A percentile compares a stretch with the other conserved stretches of the same genome.
Conservation (phyloP, 2,113 vertebrate genomes). For the Catharus minimus region DNA sequence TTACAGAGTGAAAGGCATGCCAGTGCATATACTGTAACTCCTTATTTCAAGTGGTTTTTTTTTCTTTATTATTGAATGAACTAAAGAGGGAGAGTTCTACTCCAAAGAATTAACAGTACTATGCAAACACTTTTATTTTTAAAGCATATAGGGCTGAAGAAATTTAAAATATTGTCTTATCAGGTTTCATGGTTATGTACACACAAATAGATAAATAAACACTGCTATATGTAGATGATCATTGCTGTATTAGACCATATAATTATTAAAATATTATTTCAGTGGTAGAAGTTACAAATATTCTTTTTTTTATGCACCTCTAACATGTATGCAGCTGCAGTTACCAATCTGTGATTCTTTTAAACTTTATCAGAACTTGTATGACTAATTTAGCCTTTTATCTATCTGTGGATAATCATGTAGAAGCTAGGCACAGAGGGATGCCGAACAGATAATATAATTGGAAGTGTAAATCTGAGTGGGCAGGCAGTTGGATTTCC, state of each 20-base stretch:
- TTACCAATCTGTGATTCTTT: neutral
- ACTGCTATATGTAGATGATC: neutral
- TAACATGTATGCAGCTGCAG: neutral
- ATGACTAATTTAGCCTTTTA: constrained; percentile 48
- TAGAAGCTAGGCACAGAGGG: constrained; percentile 10
- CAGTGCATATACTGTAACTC: neutral
- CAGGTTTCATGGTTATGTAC: neutral
- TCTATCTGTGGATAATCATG: constrained; percentile 23
- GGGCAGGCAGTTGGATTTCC: constrained; percentile 47
- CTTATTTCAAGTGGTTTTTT: neutral
- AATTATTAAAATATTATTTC: neutral
- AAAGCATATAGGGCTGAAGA: neutral
- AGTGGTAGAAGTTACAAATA: neutral
- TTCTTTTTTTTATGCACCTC: neutral
- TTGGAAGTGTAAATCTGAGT: constrained; percentile 36
- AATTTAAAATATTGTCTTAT: neutral
- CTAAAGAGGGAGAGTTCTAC: neutral
- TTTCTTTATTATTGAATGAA: neutral
- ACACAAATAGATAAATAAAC: neutral
- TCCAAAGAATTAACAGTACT: neutral
- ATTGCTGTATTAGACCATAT: neutral
- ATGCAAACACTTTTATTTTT: neutral
- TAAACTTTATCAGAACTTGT: constrained; percentile 7
- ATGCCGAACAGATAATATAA: neutral
- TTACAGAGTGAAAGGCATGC: neutral